Conservation (phyloP, 2,888 invertebrate species). For the Ophion ellenae region DNA sequence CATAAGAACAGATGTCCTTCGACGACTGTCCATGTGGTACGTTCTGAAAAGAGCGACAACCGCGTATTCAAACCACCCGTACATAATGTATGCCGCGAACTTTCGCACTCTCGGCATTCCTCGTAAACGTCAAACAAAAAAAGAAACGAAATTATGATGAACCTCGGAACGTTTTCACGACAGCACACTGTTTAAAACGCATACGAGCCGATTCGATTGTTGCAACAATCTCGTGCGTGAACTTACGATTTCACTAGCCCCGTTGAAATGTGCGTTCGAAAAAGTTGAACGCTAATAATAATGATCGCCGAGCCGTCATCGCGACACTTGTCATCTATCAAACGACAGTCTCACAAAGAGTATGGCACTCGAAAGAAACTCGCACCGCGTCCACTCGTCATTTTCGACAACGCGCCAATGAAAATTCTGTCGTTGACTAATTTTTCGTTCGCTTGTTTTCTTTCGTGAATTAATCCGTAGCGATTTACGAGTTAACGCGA, state of each 20-base stretch:
- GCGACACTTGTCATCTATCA: constrained; percentile 20
- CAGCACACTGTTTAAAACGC: not conserved
- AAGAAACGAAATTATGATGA: not conserved
- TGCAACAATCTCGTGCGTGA: not conserved
- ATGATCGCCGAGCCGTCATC: constrained; percentile 46
- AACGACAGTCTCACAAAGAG: constrained; percentile 2
- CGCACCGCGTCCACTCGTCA: constrained; percentile 30
- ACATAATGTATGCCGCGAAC: not conserved
- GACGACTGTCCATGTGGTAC: constrained; percentile 39
- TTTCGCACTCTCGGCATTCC: not conserved
- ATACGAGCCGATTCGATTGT: not conserved
- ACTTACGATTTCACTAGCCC: constrained; percentile 48
- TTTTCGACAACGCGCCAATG: constrained; percentile 38
- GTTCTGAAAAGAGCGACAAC: constrained; percentile 30
- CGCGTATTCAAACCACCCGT: constrained; percentile 11
- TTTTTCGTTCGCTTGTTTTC: not conserved
- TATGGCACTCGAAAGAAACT: constrained; percentile 9
- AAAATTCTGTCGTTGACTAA: not conserved
- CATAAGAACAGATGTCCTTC: constrained; percentile 39
- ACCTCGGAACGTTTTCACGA: not conserved
- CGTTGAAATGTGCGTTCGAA: constrained; percentile 53
- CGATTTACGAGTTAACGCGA: constrained; percentile 45
- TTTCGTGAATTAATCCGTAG: constrained; percentile 3
- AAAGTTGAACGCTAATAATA: constrained; percentile 52
- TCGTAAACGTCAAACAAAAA: constrained; percentile 5